These are phyloP conservation scores for Melopsittacus undulatus DNA, from an alignment of 2,797 vertebrate genomes.

Conservation along the genomic window DNA sequence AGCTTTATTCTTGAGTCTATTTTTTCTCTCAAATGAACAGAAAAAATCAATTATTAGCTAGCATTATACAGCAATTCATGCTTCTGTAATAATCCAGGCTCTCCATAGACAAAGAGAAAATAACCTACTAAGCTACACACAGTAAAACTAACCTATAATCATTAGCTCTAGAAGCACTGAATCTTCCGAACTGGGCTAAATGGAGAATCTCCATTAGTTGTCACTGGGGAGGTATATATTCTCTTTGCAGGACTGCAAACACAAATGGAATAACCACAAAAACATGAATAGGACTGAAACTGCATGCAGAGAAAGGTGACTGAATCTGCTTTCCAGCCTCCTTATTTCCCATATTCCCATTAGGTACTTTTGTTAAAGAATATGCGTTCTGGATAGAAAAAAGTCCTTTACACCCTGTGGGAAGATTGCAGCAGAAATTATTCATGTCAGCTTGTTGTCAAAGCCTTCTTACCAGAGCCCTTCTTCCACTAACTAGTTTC, in stretches of 20 bases:
- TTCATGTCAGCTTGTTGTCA: background rate
- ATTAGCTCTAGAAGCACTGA: background rate
- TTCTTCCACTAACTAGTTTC: background rate
- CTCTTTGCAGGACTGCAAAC: background rate
- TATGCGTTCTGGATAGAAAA: background rate
- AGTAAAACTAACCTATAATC: background rate
- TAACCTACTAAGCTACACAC: background rate
- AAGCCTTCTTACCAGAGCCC: background rate
- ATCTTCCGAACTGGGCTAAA: background rate
- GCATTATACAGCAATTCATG: background rate
- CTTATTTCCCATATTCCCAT: background rate
- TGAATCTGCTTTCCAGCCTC: background rate
- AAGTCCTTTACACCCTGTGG: background rate
- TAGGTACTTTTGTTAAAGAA: background rate
- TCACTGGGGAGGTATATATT: background rate
- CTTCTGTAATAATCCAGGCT: background rate
- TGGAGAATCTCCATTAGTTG: background rate
- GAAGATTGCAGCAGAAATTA: background rate
- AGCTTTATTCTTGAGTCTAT: background rate
- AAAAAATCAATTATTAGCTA: slow-evolving; percentile 26
- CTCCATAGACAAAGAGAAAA: background rate
- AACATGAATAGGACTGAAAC: background rate
- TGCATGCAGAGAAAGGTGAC: background rate
- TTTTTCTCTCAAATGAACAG: background rate
- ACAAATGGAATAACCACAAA: background rate